Evolutionary conservation across 2,797 vertebrate genomes (phyloP).

Genomic region (Notolabrus celidotus): DNA sequence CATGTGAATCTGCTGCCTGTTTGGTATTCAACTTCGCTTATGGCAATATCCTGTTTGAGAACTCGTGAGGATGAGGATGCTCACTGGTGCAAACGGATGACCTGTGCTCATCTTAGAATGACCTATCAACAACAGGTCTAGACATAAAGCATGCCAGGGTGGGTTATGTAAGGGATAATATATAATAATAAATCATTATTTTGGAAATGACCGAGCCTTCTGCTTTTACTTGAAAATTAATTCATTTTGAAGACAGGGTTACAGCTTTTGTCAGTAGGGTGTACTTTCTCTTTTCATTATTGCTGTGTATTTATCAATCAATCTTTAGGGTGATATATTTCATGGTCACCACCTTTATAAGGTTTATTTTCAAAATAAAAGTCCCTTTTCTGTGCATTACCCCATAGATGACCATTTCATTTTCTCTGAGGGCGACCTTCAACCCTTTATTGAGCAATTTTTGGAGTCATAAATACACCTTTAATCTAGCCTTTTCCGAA

Average conservation of each 20-base stretch:
- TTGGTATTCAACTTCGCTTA: constrained; percentile 18
- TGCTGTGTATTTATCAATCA: no score
- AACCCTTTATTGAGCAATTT: neutral
- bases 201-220: neutral
- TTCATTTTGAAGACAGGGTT: no score
- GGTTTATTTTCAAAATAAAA: no score
- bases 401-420: constrained; percentile 10
- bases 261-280: no score
- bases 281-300: no score
- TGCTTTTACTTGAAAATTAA: neutral
- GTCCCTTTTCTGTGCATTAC: constrained; percentile 1
- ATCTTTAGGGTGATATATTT: no score
- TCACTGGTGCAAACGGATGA: constrained; percentile 65
- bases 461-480: neutral
- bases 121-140: constrained; percentile 53
- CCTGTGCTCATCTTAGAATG: constrained; percentile 48
- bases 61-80: constrained; percentile 44
- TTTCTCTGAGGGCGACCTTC: neutral
- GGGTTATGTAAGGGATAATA: neutral
- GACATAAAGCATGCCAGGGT: constrained; percentile 24
- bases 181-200: neutral
- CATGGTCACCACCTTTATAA: no score
- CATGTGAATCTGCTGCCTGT: constrained; percentile 45
- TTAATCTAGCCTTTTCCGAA: neutral
- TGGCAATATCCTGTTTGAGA: constrained; percentile 12